phyloP scores from a whole-genome alignment of 2,797 vertebrate species.

The Scarus forsteni region DNA sequence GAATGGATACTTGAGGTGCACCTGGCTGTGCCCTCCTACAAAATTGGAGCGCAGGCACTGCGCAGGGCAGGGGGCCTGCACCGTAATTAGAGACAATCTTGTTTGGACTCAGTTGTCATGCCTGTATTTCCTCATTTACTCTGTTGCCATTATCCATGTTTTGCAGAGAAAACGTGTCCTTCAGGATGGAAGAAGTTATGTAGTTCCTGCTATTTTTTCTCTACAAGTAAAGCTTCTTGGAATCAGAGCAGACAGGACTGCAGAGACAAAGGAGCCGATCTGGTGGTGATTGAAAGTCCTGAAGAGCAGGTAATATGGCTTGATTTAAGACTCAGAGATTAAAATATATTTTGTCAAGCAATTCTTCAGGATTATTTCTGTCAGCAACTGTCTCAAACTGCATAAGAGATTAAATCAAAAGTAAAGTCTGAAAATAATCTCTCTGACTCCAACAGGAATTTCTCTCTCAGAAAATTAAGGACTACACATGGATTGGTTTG shows the following conservation, averaged over 20 bases:
- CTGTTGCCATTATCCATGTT: not conserved
- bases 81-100: no score
- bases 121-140: not conserved
- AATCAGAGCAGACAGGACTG: slow-evolving; percentile 7
- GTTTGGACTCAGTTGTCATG: no score
- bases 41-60: no score
- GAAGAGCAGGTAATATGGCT: slow-evolving; percentile 23
- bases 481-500: slow-evolving; percentile 19
- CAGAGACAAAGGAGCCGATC: slow-evolving; percentile 23
- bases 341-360: no score
- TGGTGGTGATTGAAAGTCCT: slow-evolving; percentile 13
- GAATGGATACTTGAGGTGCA: no score
- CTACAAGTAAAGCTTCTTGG: not conserved
- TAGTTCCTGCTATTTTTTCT: slow-evolving; percentile 26
- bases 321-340: no score
- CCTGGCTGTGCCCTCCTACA: no score
- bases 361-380: no score
- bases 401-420: not conserved
- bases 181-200: slow-evolving; percentile 1
- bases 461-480: not conserved
- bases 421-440: not conserved
- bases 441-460: slow-evolving; percentile 11
- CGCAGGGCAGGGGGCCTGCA: no score
- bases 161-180: slow-evolving; percentile 22
- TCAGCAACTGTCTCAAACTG: no score